Evolutionary conservation across 2,797 vertebrate species (phyloP).

Genomic region (Pseudochromis fuscus): DNA sequence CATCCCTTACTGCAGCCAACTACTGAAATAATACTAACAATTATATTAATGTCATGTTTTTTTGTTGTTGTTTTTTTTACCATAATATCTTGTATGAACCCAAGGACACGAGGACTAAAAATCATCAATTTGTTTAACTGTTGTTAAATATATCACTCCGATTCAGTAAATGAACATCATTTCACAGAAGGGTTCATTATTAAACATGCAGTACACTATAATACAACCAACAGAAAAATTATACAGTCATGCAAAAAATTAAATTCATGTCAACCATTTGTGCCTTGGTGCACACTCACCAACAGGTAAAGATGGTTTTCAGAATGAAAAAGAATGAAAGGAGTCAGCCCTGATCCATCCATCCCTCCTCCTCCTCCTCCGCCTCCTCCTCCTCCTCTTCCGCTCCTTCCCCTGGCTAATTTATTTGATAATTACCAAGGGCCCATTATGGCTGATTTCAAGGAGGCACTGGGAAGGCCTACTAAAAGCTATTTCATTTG

Average conservation of each 20-base stretch:
- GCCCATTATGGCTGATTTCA: conserved; percentile 79
- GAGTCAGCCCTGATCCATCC: conserved; percentile 29
- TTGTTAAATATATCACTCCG: conserved; percentile 5
- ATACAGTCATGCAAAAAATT: no score
- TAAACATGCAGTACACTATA: background rate
- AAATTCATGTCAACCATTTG: background rate
- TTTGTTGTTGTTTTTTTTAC: background rate
- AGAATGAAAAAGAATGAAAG: conserved; percentile 42
- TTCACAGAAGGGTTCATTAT: no score
- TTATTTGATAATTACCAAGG: conserved; percentile 81
- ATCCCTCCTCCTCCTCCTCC: conserved; percentile 10
- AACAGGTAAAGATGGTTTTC: conserved; percentile 33
- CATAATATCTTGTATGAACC: no score
- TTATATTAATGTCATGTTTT: background rate
- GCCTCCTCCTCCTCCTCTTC: conserved; percentile 46
- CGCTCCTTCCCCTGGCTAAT: conserved; percentile 64
- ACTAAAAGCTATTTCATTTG: conserved; percentile 82
- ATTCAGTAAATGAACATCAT: conserved; percentile 8
- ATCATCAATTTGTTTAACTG: background rate
- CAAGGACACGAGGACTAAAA: background rate
- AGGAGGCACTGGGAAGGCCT: conserved; percentile 81
- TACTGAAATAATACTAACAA: conserved; percentile 2
- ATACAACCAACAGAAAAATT: conserved; percentile 19
- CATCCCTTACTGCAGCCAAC: background rate
- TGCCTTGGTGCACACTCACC: background rate